Percentiles rank a stretch among this genome's conserved stretches.
Conservation (phyloP, 2,888 invertebrate species). For the Alloscopus bannaensis region DNA sequence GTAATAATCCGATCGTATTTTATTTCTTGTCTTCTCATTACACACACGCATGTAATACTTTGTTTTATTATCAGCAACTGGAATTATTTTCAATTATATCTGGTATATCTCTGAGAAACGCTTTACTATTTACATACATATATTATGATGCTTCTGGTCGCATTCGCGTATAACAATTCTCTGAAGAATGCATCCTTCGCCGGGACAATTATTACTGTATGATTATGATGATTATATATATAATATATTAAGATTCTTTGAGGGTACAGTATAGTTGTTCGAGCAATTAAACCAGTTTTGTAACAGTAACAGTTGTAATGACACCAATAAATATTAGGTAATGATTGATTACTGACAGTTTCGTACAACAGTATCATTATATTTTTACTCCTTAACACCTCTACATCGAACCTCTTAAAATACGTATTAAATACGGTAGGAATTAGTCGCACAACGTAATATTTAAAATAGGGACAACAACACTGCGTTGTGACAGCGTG, state of each 20-base stretch:
- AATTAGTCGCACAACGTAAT: neutral
- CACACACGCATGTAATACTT: slow-evolving; percentile 19
- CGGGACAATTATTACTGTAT: neutral
- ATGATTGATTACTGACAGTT: slow-evolving; percentile 1
- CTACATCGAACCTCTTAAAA: neutral
- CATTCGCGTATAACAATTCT: neutral
- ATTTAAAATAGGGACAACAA: neutral
- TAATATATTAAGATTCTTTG: slow-evolving; percentile 33
- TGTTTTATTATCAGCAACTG: slow-evolving; percentile 3
- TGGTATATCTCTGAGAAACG: neutral
- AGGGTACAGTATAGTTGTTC: slow-evolving; percentile 12
- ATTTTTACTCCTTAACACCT: neutral
- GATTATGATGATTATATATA: neutral
- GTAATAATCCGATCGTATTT: neutral
- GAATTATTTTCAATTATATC: neutral
- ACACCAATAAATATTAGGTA: neutral
- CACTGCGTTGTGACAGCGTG: neutral
- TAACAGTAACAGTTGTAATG: slow-evolving; percentile 12
- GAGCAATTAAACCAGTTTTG: slow-evolving; percentile 27
- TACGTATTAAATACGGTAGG: neutral
- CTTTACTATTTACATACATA: neutral
- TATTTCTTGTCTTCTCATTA: slow-evolving; percentile 12
- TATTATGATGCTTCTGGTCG: neutral
- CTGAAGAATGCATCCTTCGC: neutral
- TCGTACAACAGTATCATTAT: neutral